A percentile compares a stretch with the other conserved stretches of the same genome.
phyloP scores from a whole-genome alignment of 92 coral and sea anemone genomes.

The Micromussa lordhowensis region DNA sequence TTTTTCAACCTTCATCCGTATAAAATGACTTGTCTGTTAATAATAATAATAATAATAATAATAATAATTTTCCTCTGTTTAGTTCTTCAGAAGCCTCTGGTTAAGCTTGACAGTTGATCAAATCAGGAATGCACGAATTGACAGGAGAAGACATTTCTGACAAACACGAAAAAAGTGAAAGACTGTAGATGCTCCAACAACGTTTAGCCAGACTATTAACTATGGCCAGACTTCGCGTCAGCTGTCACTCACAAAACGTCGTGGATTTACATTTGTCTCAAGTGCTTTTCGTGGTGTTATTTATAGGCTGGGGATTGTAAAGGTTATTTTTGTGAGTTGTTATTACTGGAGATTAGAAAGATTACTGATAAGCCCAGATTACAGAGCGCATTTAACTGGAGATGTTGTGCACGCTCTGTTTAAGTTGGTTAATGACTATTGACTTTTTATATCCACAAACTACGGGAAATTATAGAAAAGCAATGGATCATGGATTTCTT shows the following conservation, averaged over 20 bases:
- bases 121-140: slow-evolving; percentile 2
- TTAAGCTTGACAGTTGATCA: neutral
- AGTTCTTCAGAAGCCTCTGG: slow-evolving; percentile 12
- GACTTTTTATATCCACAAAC: neutral
- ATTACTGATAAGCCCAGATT: neutral
- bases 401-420: neutral
- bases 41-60: neutral
- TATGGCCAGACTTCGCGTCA: too few relatives aligned
- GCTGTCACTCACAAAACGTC: too few relatives aligned
- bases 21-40: too few relatives aligned
- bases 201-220: too few relatives aligned
- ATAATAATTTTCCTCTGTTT: neutral
- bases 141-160: neutral
- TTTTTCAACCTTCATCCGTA: too few relatives aligned
- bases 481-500: neutral
- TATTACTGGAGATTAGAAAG: neutral
- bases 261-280: neutral
- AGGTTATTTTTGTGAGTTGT: neutral
- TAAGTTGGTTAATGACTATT: neutral
- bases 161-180: neutral
- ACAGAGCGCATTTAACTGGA: too few relatives aligned
- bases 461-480: neutral
- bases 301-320: neutral
- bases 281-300: neutral
- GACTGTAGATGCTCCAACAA: neutral